A percentile compares a stretch with the other conserved stretches of the same genome.
These are phyloP conservation scores for Halcyon malimbica DNA, from an alignment of 2,113 vertebrate species.

Conservation along the genomic window DNA sequence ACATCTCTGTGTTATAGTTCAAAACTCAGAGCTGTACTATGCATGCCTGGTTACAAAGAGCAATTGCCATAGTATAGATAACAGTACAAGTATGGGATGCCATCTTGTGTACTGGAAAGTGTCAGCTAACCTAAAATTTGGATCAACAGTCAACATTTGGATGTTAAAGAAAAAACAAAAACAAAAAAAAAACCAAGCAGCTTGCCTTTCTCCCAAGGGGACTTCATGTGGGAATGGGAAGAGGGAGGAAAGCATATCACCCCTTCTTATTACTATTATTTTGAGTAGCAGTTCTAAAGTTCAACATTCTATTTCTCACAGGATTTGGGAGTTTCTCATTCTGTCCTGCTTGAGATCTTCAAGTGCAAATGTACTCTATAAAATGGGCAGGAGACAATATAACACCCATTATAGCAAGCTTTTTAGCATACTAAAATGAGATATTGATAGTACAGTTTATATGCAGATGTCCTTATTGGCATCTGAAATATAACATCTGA, in stretches of 20 bases:
- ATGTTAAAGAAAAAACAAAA: neutral
- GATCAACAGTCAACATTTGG: neutral
- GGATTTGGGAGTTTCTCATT: neutral
- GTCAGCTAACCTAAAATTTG: neutral
- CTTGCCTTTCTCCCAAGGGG: neutral
- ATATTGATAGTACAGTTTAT: constrained; percentile 60
- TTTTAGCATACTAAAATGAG: constrained; percentile 36
- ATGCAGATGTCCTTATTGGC: constrained; percentile 55
- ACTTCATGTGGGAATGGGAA: neutral
- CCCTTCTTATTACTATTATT: neutral
- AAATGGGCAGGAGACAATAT: constrained; percentile 44
- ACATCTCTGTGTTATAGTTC: neutral
- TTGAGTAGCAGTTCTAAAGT: neutral
- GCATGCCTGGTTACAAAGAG: neutral
- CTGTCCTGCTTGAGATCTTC: neutral
- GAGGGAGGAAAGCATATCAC: accelerated
- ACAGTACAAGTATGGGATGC: neutral
- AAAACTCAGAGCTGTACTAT: neutral
- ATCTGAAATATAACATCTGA: constrained; percentile 60
- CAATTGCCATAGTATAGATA: neutral
- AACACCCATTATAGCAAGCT: neutral
- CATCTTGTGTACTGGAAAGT: neutral
- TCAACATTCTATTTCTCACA: neutral
- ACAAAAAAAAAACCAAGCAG: accelerated
- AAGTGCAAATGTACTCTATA: neutral